These are phyloP conservation scores for Oscheius sp. DNA, from an alignment of 1,140 invertebrate species.

Conservation along the genomic window DNA sequence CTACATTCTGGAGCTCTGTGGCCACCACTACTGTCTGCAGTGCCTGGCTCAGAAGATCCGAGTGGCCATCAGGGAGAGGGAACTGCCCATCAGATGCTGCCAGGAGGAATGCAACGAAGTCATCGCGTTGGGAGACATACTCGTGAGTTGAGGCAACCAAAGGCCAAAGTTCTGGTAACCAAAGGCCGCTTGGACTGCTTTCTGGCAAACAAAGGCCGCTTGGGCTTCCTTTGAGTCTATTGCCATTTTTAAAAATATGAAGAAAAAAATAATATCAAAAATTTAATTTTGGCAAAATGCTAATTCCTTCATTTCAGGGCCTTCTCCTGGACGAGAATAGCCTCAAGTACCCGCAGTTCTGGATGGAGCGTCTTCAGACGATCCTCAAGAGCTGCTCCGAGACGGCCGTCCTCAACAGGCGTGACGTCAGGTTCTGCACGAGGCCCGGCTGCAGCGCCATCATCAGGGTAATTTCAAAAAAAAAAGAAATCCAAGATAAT, in stretches of 20 bases:
- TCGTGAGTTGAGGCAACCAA: too few species aligned
- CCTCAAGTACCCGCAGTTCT: neutral
- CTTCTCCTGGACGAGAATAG: neutral
- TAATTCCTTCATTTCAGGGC: neutral
- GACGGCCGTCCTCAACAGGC: neutral
- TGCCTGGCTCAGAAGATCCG: neutral
- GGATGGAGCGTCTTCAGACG: neutral
- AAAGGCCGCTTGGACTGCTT: too few species aligned
- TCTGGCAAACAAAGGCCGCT: too few species aligned
- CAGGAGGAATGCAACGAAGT: neutral
- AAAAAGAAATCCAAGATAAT: too few species aligned
- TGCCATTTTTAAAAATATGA: too few species aligned
- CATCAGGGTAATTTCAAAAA: neutral
- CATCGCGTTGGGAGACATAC: neutral
- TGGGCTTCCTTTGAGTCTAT: neutral
- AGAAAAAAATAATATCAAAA: too few species aligned
- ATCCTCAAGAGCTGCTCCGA: neutral
- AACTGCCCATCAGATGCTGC: neutral
- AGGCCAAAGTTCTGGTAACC: too few species aligned
- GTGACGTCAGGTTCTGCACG: neutral
- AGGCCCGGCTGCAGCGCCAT: neutral
- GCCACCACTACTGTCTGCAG: constrained; percentile 5
- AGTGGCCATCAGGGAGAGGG: neutral
- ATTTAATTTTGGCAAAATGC: neutral
- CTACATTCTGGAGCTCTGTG: neutral